These are phyloP conservation scores for Malurus splendens DNA, from an alignment of 2,797 vertebrate genomes.

Conservation along the genomic window DNA sequence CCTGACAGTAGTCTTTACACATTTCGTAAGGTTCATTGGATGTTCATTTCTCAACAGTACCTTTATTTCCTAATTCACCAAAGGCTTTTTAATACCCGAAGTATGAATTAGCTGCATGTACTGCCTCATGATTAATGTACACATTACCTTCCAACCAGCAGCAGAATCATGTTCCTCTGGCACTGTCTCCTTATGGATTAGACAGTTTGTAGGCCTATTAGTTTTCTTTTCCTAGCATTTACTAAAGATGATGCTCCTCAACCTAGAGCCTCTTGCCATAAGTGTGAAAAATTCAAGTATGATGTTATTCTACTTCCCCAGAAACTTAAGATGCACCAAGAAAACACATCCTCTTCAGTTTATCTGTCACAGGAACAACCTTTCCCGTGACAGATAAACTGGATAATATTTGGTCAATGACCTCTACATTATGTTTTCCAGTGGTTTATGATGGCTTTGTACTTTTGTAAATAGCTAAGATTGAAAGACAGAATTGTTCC, in stretches of 20 bases:
- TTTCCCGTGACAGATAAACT: not conserved
- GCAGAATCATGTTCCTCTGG: not conserved
- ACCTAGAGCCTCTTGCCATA: not conserved
- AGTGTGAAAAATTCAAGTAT: not conserved
- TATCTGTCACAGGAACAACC: not conserved
- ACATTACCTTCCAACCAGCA: not conserved
- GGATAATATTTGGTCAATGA: not conserved
- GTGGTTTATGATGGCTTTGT: not conserved
- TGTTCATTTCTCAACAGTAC: not conserved
- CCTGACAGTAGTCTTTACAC: not conserved
- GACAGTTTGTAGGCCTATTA: not conserved
- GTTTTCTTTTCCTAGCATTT: not conserved
- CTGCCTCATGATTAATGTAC: not conserved
- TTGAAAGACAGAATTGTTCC: not conserved
- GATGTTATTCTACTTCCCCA: not conserved
- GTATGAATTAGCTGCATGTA: not conserved
- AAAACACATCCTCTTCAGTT: not conserved
- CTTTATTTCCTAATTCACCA: not conserved
- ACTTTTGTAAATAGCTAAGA: not conserved
- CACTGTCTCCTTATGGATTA: not conserved
- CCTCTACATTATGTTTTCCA: not conserved
- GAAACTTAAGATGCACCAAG: not conserved
- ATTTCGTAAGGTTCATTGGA: not conserved
- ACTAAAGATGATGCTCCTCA: not conserved
- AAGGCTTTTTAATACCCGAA: not conserved